Percentiles rank a stretch among this genome's conserved stretches.
Conservation (phyloP, 2,888 invertebrate genomes). For the Limnephilus lunatus region DNA sequence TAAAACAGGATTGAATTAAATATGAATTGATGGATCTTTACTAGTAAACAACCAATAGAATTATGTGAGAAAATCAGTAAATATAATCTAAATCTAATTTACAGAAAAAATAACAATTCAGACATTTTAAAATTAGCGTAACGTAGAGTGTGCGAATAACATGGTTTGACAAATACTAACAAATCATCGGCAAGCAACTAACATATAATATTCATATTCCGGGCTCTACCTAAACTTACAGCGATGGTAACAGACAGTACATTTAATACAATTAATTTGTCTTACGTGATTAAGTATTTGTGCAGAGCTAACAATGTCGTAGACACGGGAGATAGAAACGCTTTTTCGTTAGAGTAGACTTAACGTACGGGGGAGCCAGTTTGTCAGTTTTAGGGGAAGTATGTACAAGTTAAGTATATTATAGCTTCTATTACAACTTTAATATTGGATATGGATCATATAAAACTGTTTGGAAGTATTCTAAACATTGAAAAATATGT, state of each 20-base stretch:
- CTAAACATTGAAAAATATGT: constrained; percentile 34
- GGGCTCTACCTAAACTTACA: constrained; percentile 17
- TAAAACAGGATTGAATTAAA: neutral
- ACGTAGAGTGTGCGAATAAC: constrained; percentile 44
- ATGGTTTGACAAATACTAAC: constrained; percentile 45
- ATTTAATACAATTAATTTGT: constrained; percentile 34
- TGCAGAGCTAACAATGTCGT: constrained; percentile 39
- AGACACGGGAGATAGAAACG: constrained; percentile 6
- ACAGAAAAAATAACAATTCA: constrained; percentile 43
- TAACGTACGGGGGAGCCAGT: neutral
- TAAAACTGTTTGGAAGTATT: constrained; percentile 35
- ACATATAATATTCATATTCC: neutral
- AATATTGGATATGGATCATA: constrained; percentile 31
- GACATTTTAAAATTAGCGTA: constrained; percentile 44
- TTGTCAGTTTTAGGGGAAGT: neutral
- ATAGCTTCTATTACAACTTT: neutral
- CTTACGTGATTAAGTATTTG: constrained; percentile 12
- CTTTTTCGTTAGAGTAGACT: constrained; percentile 22
- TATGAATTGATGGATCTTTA: neutral
- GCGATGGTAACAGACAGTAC: constrained; percentile 14
- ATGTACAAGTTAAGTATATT: constrained; percentile 15
- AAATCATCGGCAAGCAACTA: constrained; percentile 47
- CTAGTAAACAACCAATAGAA: neutral
- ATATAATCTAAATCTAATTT: constrained; percentile 34
- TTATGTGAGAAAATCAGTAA: neutral